Base-by-base conservation (phyloP, 2,888 invertebrate species). In the Drosophila monieri region DNA sequence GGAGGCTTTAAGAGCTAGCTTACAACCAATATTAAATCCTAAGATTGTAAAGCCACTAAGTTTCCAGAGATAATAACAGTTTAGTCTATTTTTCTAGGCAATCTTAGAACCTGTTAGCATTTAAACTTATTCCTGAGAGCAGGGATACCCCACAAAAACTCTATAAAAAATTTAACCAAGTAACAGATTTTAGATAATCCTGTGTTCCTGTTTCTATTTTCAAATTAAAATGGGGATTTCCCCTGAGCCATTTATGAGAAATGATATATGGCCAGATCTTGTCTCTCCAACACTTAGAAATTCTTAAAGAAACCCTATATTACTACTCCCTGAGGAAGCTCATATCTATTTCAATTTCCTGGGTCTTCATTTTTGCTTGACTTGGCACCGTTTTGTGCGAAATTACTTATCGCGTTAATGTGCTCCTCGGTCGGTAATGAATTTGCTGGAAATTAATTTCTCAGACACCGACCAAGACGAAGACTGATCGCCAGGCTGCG, bases 401-500 rank as follows among this genome's bases (percentile, higher is more conserved):
- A 84, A 80, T 77, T 74, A 77, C 73, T 85, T 78, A 77, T 80
- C 67, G 58, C 69, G 43, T 64, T 85, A 83, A 85, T 85, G 75
- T 59, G 78, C 76, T 81, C 74, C 72, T 75, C 9, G 35, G 69
- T 68, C 70, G 76, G 76, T 84, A 85, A 85, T 85, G 79, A 84
- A 84, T 85, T 85, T 85, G 77, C 74, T 54, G 64, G 59, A 77
- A 84, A 85, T 80, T 85, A 84, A 84, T 85, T 85, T 81, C 52
- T n/a, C 27, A 47, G 62, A 52, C 44, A 48, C 62, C 37, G 35
- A 35, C 21, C 44, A 27, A 32, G 55, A 25, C 39, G 47, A 49
- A 46, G 53, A 70, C 58, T 46, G 79, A 79, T 75, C 77, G 76
- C 18, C 59, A 12, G 39, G 37, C 10, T 46, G 66, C 48, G 79